These are phyloP conservation scores for Bellardia pandia DNA, from an alignment of 2,888 invertebrate genomes.

Conservation along the genomic window DNA sequence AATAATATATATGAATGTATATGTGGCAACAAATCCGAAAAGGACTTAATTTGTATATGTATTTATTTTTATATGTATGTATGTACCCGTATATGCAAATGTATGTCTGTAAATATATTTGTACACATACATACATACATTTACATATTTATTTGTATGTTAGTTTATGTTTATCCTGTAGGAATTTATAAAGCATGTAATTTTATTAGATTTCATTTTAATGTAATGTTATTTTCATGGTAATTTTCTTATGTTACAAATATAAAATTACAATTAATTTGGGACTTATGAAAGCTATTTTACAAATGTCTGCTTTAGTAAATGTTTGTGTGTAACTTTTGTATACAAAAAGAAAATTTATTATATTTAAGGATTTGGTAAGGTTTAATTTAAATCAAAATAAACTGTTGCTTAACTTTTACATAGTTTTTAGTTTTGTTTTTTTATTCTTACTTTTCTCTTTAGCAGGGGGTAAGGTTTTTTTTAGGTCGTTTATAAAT, in stretches of 20 bases:
- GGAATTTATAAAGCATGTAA: slow-evolving; percentile 71
- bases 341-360: slow-evolving; percentile 12
- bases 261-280: slow-evolving; percentile 73
- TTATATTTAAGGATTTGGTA: neutral
- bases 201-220: slow-evolving; percentile 71
- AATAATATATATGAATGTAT: neutral
- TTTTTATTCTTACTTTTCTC: neutral
- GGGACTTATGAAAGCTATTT: slow-evolving; percentile 43
- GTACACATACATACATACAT: too few relatives aligned
- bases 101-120: neutral
- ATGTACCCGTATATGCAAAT: neutral
- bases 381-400: slow-evolving; percentile 31
- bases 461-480: neutral
- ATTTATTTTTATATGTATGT: slow-evolving; percentile 3
- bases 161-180: slow-evolving; percentile 58
- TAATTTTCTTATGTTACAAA: slow-evolving; percentile 67
- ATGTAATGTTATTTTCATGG: slow-evolving; percentile 66
- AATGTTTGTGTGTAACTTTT: neutral
- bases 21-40: neutral
- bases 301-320: neutral
- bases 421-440: slow-evolving; percentile 7
- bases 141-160: neutral
- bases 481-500: neutral
- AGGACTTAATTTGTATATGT: slow-evolving; percentile 33
- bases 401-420: slow-evolving; percentile 38